These are phyloP conservation scores for Epinephelus lanceolatus DNA, from an alignment of 2,113 vertebrate species.

Conservation along the genomic window DNA sequence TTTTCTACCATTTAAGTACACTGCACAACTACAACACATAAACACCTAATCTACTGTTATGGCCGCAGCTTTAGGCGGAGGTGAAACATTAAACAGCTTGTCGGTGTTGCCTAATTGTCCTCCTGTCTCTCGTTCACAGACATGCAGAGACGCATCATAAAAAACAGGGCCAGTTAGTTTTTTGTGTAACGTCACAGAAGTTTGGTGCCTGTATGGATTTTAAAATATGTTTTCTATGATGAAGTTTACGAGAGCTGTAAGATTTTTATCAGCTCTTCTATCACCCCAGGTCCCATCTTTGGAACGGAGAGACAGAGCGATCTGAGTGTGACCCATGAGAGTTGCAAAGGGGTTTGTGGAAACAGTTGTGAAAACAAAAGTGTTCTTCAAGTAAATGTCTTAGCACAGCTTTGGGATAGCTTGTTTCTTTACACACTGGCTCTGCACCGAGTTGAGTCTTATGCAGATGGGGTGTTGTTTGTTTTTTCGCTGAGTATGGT, in stretches of 20 bases:
- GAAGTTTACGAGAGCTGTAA: not conserved
- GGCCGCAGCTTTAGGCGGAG: not conserved
- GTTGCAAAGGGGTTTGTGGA: slow-evolving; percentile 18
- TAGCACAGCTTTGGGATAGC: slow-evolving; percentile 30
- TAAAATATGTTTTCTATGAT: not conserved
- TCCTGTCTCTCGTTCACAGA: not conserved
- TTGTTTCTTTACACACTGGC: slow-evolving; percentile 1
- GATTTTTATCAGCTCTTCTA: slow-evolving; percentile 30
- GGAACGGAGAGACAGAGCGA: slow-evolving; percentile 14
- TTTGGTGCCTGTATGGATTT: not conserved
- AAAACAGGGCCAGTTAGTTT: not conserved
- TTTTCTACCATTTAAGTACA: slow-evolving; percentile 1
- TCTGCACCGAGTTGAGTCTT: slow-evolving; percentile 31
- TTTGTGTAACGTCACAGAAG: not conserved
- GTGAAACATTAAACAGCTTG: slow-evolving; percentile 13
- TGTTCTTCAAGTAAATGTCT: slow-evolving; percentile 28
- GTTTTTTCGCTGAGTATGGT: slow-evolving; percentile 70
- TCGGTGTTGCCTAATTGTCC: not conserved
- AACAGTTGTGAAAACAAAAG: slow-evolving; percentile 44
- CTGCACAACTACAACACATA: slow-evolving; percentile 1
- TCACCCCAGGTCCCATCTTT: slow-evolving; percentile 21
- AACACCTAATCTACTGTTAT: not conserved
- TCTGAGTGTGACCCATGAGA: slow-evolving; percentile 13
- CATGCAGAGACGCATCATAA: not conserved
- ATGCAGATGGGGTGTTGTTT: slow-evolving; percentile 46